A percentile compares a stretch with the other conserved stretches of the same genome.
These are phyloP conservation scores for Camelus dromedarius DNA, from an alignment of 2,113 vertebrate genomes.

Conservation along the genomic window DNA sequence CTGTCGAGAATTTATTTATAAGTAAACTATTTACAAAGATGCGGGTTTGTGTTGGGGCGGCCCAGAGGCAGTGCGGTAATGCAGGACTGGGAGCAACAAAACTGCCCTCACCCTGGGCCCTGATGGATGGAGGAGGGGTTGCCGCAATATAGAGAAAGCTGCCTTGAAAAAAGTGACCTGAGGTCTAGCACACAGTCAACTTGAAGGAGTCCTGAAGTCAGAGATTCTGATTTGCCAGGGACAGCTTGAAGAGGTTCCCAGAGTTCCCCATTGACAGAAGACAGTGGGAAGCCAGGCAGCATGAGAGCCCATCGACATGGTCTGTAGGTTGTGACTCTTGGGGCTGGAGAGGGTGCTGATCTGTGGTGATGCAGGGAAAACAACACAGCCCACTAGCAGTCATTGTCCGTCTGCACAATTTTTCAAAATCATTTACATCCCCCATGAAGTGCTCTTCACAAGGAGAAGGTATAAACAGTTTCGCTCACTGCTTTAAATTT, in stretches of 20 bases:
- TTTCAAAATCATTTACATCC: neutral
- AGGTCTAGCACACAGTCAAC: neutral
- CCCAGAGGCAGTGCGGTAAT: neutral
- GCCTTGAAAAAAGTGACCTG: neutral
- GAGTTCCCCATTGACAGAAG: neutral
- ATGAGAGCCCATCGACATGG: rapidly evolving
- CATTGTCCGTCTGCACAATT: neutral
- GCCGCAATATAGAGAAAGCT: neutral
- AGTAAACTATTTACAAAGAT: neutral
- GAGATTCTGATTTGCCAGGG: neutral
- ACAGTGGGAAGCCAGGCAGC: neutral
- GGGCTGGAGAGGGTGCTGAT: neutral
- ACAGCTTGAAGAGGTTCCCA: neutral
- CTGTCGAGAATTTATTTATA: neutral
- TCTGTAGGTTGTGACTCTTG: neutral
- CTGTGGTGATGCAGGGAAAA: neutral
- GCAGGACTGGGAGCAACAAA: neutral
- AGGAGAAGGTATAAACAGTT: slow-evolving; percentile 29
- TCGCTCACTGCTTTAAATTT: slow-evolving; percentile 50
- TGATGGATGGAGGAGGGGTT: neutral
- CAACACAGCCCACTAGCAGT: neutral
- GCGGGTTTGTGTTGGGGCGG: neutral
- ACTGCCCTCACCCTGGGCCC: neutral
- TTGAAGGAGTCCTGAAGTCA: slow-evolving; percentile 12
- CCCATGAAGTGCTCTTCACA: neutral